Evolutionary conservation across 2,888 invertebrate genomes (phyloP), one percentile per base, ranked within the genome.

Genomic region (Zygothrica quintamaculata): DNA sequence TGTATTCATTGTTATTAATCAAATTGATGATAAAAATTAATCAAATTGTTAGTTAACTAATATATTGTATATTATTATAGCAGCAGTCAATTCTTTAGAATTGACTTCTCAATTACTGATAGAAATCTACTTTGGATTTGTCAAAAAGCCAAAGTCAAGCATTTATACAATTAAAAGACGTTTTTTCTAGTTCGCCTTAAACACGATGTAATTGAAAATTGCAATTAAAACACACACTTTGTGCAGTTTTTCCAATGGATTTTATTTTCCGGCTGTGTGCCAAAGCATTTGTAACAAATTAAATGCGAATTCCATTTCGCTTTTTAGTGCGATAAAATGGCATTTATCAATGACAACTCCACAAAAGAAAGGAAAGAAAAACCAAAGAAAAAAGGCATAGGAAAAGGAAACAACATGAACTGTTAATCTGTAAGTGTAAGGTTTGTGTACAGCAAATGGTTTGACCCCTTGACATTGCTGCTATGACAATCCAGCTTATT

Each of bases 181-280:
- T 36, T 68, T 59, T 55, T 61, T 53, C 31, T 36, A 25, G 39
- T 16, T 44, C 36, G 39, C 53, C 71, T 64, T 39, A 46, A 37
- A 26, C 60, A 61, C 70, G 53, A 52, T 57, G 67, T 85, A 80
- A 84, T 80, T 80, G 86, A 65, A 82, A 80, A 82, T 68, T 50
- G 62, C 84, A 79, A 80, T 85, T 80, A 86, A 66, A 31, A 29
- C 37, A 52, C 37, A 8, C 9, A 4, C 18, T 37, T 37, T 37
- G n/a, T 37, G 15, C 18, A 29, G 29, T 29, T 29, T 39, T 57
- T 37, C 25, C 9, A 13, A 26, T n/a, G 11, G 6, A 26, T 4
- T 55, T 40, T 6, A 31, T 43, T 66, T 48, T 9, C 6, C 43
- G 9, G 51, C 37, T 64, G 43, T 42, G 31, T 51, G 58, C 46